Evolutionary conservation across 1,140 invertebrate species (phyloP).

Genomic region (Cryptotermes secundus): DNA sequence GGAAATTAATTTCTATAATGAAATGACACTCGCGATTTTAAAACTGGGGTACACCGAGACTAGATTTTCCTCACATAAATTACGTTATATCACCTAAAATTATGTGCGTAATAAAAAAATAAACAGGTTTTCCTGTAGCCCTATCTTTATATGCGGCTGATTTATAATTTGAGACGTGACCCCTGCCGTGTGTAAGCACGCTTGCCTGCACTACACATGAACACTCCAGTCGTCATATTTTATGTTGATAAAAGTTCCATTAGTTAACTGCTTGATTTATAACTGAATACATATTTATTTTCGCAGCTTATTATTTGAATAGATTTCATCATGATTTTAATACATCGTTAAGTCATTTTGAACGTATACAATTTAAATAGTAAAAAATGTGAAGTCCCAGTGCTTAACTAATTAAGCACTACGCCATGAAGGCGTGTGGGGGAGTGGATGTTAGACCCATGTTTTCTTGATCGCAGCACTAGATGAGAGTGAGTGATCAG

Average conservation of each 20-base stretch:
- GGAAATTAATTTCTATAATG: no score
- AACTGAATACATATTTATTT: neutral
- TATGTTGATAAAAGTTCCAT: neutral
- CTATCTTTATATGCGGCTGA: neutral
- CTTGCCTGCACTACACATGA: neutral
- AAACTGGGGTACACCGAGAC: no score
- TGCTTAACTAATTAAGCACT: no score
- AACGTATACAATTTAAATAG: neutral
- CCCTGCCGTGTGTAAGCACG: neutral
- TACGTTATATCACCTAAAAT: neutral
- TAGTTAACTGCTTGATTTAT: neutral
- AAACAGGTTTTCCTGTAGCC: neutral
- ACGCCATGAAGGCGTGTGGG: no score
- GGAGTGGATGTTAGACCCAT: no score
- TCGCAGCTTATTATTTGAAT: neutral
- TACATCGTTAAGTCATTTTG: neutral
- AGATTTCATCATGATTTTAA: neutral
- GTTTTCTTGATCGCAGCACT: no score
- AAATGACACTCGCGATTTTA: no score
- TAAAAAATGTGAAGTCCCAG: no score
- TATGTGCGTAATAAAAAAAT: neutral
- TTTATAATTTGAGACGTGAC: neutral
- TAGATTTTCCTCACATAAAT: neutral
- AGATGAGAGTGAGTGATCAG: no score
- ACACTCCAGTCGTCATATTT: neutral